A percentile compares a stretch with the other conserved stretches of the same genome.
Conservation (phyloP, 2,113 vertebrate genomes). For the Silurus asotus region DNA sequence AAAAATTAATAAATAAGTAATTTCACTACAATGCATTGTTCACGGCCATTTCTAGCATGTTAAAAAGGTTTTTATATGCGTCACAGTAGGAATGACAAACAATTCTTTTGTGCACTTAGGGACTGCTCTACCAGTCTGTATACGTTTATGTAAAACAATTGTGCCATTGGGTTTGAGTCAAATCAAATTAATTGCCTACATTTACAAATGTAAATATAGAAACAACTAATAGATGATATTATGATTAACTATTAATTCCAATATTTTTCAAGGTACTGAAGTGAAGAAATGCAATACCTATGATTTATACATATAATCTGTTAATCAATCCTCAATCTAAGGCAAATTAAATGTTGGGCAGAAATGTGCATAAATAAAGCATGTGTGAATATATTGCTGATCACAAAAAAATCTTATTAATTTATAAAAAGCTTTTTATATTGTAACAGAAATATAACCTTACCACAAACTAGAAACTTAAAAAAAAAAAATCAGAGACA, state of each 20-base stretch:
- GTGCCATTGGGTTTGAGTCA: not conserved
- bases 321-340: not conserved
- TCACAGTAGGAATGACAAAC: slow-evolving; percentile 16
- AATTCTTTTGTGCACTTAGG: slow-evolving; percentile 9
- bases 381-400: not conserved
- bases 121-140: slow-evolving; percentile 31
- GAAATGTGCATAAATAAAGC: not conserved
- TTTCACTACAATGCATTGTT: slow-evolving; percentile 13
- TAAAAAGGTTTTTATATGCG: slow-evolving; percentile 11
- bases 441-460: slow-evolving; percentile 53
- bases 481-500: slow-evolving; percentile 48
- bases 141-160: slow-evolving; percentile 23
- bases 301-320: not conserved
- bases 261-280: not conserved
- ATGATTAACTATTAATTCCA: not conserved
- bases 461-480: slow-evolving; percentile 50
- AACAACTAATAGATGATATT: not conserved
- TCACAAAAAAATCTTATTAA: not conserved
- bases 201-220: not conserved
- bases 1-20: not conserved
- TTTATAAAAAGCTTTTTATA: slow-evolving; percentile 22
- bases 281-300: not conserved
- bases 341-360: not conserved
- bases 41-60: not conserved
- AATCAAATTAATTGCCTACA: not conserved